Conservation (phyloP, 2,888 invertebrate genomes). For the Halictus quadricinctus region DNA sequence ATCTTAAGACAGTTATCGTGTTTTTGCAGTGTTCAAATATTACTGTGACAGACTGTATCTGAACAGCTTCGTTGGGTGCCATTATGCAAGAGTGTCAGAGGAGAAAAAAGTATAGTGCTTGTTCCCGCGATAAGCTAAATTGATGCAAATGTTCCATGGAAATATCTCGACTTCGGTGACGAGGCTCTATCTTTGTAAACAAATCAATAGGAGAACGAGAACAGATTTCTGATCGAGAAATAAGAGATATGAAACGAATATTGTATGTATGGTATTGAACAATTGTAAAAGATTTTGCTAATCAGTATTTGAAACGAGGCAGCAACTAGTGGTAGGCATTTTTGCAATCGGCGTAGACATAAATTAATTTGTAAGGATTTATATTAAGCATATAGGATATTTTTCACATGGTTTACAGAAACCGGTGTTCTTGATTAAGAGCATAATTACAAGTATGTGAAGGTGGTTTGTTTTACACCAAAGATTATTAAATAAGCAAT, state of each 20-base stretch:
- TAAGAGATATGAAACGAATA: not conserved
- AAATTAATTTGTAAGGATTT: constrained; percentile 29
- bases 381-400: not conserved
- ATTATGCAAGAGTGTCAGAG: constrained; percentile 22
- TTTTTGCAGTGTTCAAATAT: not conserved
- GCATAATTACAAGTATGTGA: not conserved
- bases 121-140: constrained; percentile 10
- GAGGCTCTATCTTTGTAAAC: constrained; percentile 21
- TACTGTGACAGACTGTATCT: not conserved
- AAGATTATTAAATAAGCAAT: constrained; percentile 28
- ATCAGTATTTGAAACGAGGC: constrained; percentile 28
- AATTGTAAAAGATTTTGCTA: constrained; percentile 24
- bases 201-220: not conserved
- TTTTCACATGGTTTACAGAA: constrained; percentile 13
- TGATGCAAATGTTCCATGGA: constrained; percentile 19
- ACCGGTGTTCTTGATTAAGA: constrained; percentile 18
- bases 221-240: constrained; percentile 8
- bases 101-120: not conserved
- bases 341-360: constrained; percentile 26
- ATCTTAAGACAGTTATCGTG: too few relatives aligned
- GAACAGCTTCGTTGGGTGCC: constrained; percentile 9
- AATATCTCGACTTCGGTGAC: not conserved
- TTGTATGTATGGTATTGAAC: not conserved
- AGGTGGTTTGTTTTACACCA: constrained; percentile 34
- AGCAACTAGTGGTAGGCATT: not conserved